Base-by-base conservation (phyloP, 2,888 invertebrate genomes). In the Trimorus sp. region DNA sequence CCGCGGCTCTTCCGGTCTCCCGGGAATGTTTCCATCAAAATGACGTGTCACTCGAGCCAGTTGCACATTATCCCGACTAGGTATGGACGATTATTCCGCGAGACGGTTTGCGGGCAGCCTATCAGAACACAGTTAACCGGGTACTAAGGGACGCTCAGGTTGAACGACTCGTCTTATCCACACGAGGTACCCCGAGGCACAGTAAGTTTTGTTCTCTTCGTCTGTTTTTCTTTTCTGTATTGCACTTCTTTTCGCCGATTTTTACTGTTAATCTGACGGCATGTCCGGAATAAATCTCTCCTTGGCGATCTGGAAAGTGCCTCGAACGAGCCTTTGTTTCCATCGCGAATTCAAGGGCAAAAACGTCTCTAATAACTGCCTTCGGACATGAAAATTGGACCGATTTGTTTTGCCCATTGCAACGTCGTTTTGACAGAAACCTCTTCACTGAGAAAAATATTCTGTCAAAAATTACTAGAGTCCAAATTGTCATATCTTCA, bases 91-190 rank as follows among this genome's bases (percentile, higher is more conserved):
- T 71, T 71, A 71, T 77, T 73, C 60, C 59, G 63, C 68, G 75
- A 66, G 56, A 56, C 79, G 59, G 56, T 78, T 80, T 63, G 11
- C 56, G 63, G 26, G 71, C 70, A 79, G 83, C 82, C 84, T 88
- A 84, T 87, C 75, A 84, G 87, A 82, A 84, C 86, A 87, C 86
- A 86, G 87, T 87, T 84, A 85, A 85, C 84, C 85, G 87, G 84
- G 85, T 84, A 90, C 90, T 89, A 89, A 89, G 86, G 81, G 79
- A 68, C 62, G 84, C 75, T 80, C 83, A 86, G 85, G 86, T 85
- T 81, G 85, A 81, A 79, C 86, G 86, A 86, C 88, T 86, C 86
- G 87, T 89, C 88, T 89, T 87, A 88, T 88, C 84, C 87, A 80
- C 84, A 85, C 84, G 77, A 85, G 83, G 83, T 80, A 85, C 84